Base-by-base conservation (phyloP, 2,888 invertebrate genomes). In the Clistopyga incitator region DNA sequence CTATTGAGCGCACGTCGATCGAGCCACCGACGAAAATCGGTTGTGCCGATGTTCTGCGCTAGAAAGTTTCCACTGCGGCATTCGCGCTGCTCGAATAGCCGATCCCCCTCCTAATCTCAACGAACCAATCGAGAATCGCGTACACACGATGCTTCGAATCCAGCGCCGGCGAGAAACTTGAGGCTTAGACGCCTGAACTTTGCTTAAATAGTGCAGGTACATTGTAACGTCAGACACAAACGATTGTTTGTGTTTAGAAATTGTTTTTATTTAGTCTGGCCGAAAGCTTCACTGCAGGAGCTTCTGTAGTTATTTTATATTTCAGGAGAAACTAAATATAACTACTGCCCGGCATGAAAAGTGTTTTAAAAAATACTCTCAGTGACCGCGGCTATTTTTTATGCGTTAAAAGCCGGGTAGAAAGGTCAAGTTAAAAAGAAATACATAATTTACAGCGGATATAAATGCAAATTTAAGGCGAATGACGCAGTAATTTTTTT, bases 51-150 rank as follows among this genome's bases (percentile, higher is more conserved):
- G 38, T 15, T 25, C 1, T 42, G 38, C 54, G 11, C 10, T 42
- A 42, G 59, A 72, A 72, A 72, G 47, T 59, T 72, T 72, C 59
- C 47, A 25, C 45, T 72, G 25, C 13, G 45, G 13, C 34, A n/a
- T 11, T 34, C 45, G 2, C 3, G 38, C n/a, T 29, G 8, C 20
- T 15, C n/a, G 59, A 72, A 18, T 42, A 25, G 45, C 15, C 11
- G 0, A n/a, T n/a, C 13, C 15, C 56, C 25, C 45, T 23, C 42
- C 18, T 4, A 47, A 15, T n/a, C 29, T 45, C 18, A 29, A 59
- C 18, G 45, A 45, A 59, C 20, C 72, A 47, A 47, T 72, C 25
- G 59, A 29, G 45, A 45, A 56, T 56, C 29, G 18, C 42, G 6
- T 0, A 15, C 15, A 8, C 71, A 23, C 10, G 34, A 29, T 34